Conservation (phyloP, 23 tunicate genomes). For the Aplidium turbinatum region DNA sequence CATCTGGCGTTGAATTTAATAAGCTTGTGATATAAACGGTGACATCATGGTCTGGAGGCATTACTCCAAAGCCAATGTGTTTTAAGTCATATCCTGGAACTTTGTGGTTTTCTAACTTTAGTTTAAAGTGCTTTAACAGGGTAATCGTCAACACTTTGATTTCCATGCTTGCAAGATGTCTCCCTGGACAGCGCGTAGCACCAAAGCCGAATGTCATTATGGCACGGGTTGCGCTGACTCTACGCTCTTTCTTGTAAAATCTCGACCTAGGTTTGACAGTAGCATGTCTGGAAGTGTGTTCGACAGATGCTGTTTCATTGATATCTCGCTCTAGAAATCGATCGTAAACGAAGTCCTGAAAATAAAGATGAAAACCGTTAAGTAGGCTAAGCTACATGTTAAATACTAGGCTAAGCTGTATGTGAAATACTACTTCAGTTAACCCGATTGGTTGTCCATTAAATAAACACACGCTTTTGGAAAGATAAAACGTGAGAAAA, state of each 20-base stretch:
- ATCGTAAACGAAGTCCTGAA: slow-evolving; percentile 52
- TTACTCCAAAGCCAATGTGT: slow-evolving; percentile 74
- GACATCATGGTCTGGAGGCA: slow-evolving; percentile 92
- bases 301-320: background rate
- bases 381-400: too few relatives aligned
- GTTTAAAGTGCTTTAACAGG: slow-evolving; percentile 33
- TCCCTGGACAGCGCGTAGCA: slow-evolving; percentile 60
- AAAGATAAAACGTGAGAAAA: too few relatives aligned
- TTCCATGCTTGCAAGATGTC: slow-evolving; percentile 66
- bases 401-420: too few relatives aligned
- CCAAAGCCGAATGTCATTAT: slow-evolving; percentile 74
- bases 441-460: too few relatives aligned
- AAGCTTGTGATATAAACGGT: too few relatives aligned
- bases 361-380: too few relatives aligned
- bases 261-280: slow-evolving; percentile 16
- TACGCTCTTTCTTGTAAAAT: slow-evolving; percentile 28
- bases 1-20: too few relatives aligned
- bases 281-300: background rate
- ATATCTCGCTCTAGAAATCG: slow-evolving; percentile 33
- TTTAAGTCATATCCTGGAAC: slow-evolving; percentile 45
- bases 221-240: slow-evolving; percentile 46
- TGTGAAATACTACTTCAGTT: too few relatives aligned
- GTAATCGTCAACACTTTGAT: slow-evolving; percentile 49
- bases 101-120: background rate
- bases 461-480: too few relatives aligned